phyloP scores from a whole-genome alignment of 1,140 invertebrate species.

The Musca domestica region DNA sequence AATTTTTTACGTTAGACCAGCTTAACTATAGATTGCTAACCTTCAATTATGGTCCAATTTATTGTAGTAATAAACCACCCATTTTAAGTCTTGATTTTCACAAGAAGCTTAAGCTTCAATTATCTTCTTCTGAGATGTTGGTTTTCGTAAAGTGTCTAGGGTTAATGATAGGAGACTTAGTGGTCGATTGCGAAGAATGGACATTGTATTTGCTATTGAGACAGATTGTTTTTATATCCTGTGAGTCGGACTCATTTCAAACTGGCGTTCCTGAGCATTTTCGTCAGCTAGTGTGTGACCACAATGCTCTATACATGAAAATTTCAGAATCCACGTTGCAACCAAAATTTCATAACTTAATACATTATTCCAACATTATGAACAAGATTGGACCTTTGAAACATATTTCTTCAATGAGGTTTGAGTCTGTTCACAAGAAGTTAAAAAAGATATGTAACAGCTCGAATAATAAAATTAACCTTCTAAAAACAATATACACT shows the following conservation, averaged over 20 bases:
- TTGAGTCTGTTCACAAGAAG: not conserved
- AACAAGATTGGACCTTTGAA: not conserved
- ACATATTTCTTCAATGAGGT: too few species aligned
- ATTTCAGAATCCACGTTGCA: not conserved
- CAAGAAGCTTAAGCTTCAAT: not conserved
- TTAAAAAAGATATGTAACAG: not conserved
- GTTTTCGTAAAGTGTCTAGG: not conserved
- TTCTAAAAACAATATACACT: not conserved
- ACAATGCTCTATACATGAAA: not conserved
- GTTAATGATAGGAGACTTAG: not conserved
- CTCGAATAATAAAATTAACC: too few species aligned
- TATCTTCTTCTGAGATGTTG: slow-evolving; percentile 11
- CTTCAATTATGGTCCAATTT: too few species aligned
- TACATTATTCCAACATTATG: slow-evolving; percentile 1
- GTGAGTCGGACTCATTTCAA: too few species aligned
- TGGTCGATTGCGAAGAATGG: not conserved
- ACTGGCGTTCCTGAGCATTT: too few species aligned
- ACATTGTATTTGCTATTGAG: not conserved
- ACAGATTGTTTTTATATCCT: slow-evolving; percentile 16
- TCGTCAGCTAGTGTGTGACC: not conserved
- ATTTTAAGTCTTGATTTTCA: not conserved
- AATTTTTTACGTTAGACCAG: not conserved
- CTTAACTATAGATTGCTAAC: slow-evolving; percentile 3
- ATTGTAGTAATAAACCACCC: not conserved
- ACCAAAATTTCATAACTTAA: slow-evolving; percentile 17